Evolutionary conservation across 2,888 invertebrate species (phyloP).

Genomic region (Apotomis capreana): DNA sequence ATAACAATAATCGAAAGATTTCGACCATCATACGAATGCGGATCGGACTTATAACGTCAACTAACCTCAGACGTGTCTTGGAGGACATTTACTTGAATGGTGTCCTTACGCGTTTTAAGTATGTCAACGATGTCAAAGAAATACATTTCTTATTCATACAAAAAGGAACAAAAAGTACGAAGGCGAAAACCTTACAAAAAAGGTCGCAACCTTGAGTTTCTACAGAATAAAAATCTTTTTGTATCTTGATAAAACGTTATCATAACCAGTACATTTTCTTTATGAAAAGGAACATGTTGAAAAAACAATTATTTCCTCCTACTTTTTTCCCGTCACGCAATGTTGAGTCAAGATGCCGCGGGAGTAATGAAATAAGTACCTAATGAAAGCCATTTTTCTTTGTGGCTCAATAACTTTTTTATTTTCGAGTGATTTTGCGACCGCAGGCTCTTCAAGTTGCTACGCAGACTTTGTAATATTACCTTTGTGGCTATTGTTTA

Average conservation of each 20-base stretch:
- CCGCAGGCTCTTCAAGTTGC: conserved; percentile 18
- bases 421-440: conserved; percentile 5
- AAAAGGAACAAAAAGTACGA: neutral
- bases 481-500: conserved; percentile 4
- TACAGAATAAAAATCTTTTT: conserved; percentile 3
- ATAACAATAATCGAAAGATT: no score
- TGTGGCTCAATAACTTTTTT: conserved; percentile 15
- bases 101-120: no score
- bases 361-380: conserved; percentile 14
- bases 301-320: conserved; percentile 18
- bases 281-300: conserved; percentile 12
- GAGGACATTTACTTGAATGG: no score
- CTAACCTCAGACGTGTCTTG: no score
- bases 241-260: conserved; percentile 21
- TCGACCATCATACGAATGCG: no score
- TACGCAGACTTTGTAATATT: conserved; percentile 6
- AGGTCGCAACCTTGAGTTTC: conserved; percentile 10
- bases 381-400: conserved; percentile 17
- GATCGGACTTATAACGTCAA: no score
- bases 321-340: conserved; percentile 19
- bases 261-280: conserved; percentile 14
- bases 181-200: neutral
- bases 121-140: neutral
- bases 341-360: neutral
- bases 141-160: neutral